Percentiles rank a stretch among this genome's conserved stretches.
phyloP scores from a whole-genome alignment of 2,888 invertebrate genomes.

The Nemotelus pantherinus region DNA sequence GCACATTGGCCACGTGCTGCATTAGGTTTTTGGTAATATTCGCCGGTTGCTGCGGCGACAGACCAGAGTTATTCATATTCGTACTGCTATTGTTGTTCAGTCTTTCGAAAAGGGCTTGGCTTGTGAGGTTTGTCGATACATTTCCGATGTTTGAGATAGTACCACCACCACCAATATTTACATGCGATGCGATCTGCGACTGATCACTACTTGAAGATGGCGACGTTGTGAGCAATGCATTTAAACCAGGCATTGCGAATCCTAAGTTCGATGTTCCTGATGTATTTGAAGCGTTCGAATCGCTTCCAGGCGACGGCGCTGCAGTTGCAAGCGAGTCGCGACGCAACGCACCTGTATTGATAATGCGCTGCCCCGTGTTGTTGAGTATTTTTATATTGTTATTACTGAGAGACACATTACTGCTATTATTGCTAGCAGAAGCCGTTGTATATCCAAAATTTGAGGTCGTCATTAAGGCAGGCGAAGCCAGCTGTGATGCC shows the following conservation, averaged over 20 bases:
- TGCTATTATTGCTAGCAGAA: constrained; percentile 48
- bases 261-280: constrained; percentile 64
- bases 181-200: constrained; percentile 55
- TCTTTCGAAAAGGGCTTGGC: constrained; percentile 61
- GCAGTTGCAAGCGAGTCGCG: constrained; percentile 66
- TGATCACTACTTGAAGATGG: constrained; percentile 63
- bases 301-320: constrained; percentile 64
- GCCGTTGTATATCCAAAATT: constrained; percentile 57
- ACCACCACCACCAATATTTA: constrained; percentile 46
- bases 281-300: constrained; percentile 64
- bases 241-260: constrained; percentile 69
- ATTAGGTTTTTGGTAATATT: constrained; percentile 61
- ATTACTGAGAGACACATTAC: constrained; percentile 47
- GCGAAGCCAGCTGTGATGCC: constrained; percentile 64
- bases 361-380: constrained; percentile 58
- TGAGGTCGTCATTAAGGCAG: constrained; percentile 64
- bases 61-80: constrained; percentile 53
- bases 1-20: constrained; percentile 55
- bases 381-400: constrained; percentile 53
- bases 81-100: constrained; percentile 60
- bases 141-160: constrained; percentile 53
- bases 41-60: constrained; percentile 60
- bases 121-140: constrained; percentile 55
- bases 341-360: constrained; percentile 62
- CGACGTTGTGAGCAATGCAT: constrained; percentile 68